A percentile compares a stretch with the other conserved stretches of the same genome.
Evolutionary conservation across 2,113 vertebrate genomes (phyloP).

Genomic region (Chionis minor): DNA sequence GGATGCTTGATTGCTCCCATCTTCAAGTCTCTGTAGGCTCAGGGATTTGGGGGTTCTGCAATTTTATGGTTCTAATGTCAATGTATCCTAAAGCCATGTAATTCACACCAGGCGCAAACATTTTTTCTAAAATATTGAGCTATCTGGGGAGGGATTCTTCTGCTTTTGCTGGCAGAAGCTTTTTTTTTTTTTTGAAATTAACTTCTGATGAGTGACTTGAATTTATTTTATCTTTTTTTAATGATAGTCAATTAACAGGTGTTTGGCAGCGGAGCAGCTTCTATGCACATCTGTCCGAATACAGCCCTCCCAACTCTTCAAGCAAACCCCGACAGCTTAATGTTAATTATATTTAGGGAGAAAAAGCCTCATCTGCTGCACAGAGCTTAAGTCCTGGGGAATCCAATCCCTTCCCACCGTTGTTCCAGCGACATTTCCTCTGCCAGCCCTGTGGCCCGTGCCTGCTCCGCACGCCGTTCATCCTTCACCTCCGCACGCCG

Average conservation of each 20-base stretch:
- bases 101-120: not conserved
- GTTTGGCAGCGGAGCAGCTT: not conserved
- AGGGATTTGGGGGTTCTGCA: not conserved
- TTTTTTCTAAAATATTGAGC: not conserved
- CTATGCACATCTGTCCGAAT: not conserved
- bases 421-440: not conserved
- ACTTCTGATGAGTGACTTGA: not conserved
- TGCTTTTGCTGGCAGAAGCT: not conserved
- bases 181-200: not conserved
- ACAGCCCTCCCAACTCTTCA: not conserved
- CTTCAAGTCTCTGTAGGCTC: not conserved
- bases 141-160: not conserved
- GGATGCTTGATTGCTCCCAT: not conserved
- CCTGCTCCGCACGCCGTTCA: not conserved
- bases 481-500: accelerated
- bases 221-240: too few relatives aligned
- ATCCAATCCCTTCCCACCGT: accelerated
- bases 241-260: not conserved
- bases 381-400: not conserved
- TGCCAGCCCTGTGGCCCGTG: accelerated
- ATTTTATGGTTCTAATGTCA: not conserved
- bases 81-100: not conserved
- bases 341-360: too few relatives aligned
- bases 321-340: not conserved
- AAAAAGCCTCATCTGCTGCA: not conserved